Conservation (phyloP, 2,797 vertebrate genomes). For the Ispidina picta region DNA sequence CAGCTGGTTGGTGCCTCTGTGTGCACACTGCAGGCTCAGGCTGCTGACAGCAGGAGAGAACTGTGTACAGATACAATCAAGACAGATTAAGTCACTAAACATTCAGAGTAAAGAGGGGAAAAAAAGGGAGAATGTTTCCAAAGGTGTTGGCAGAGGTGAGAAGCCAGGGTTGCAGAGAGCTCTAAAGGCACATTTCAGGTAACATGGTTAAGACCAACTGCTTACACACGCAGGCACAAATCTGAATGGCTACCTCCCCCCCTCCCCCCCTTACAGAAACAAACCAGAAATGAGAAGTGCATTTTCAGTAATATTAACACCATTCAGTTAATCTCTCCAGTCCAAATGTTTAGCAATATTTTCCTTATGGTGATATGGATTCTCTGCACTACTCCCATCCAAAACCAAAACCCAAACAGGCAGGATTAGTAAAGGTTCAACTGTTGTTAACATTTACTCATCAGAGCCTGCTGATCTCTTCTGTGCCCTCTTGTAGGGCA, state of each 20-base stretch:
- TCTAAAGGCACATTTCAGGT: constrained; percentile 78
- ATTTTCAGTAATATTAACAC: constrained; percentile 75
- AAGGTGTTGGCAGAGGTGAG: not conserved
- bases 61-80: constrained; percentile 27
- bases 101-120: not conserved
- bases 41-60: not conserved
- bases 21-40: not conserved
- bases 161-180: constrained; percentile 52
- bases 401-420: constrained; percentile 63
- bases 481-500: constrained; percentile 94
- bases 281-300: constrained; percentile 71
- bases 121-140: not conserved
- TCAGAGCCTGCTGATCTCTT: constrained; percentile 95
- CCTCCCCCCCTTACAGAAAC: constrained; percentile 26
- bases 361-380: constrained; percentile 74
- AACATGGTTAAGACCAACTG: constrained; percentile 66
- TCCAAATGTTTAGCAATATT: constrained; percentile 74
- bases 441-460: constrained; percentile 85
- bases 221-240: constrained; percentile 69
- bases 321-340: constrained; percentile 74
- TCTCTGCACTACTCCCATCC: constrained; percentile 76
- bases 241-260: constrained; percentile 64
- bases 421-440: constrained; percentile 77
- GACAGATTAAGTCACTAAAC: constrained; percentile 28
- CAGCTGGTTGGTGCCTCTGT: constrained; percentile 7